Evolutionary conservation across 2,113 vertebrate species (phyloP), one percentile per base, ranked within the genome.

Genomic region (Otolemur garnettii): DNA sequence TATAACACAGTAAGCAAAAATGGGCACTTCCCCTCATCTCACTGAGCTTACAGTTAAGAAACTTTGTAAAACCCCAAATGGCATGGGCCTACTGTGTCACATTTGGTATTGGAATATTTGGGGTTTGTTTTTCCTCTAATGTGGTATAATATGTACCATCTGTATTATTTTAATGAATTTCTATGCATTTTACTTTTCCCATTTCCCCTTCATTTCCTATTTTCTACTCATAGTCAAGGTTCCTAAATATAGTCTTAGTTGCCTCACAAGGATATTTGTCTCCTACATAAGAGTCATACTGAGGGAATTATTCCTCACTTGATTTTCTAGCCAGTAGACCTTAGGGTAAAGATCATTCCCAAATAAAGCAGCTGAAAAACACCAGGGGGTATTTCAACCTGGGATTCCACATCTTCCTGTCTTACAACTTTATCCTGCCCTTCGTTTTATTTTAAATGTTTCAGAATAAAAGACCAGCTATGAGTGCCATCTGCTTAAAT

Each of bases 401-500:
- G 77, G 33, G 50, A 66, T 24, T 42, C 45, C 4, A 4, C 57
- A 55, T 53, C n/a, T 90, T 89, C 30, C 30, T 30, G 30, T 60
- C 68, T 94, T 74, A 85, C n/a, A 78, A 18, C 77, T 94, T 91
- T 68, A 87, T 85, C 57, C 68, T 26, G 33, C 14, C 66, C 30
- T 94, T 95, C 28, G 60, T 80, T 86, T 88, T 42, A 59, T 71
- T 78, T 66, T 71, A 55, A 96, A 33, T 93, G 33, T 72, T 74
- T 87, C 53, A 83, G 42, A 90, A 68, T 85, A 35, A 77, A 95
- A 95, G 55, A 88, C 35, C 60, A 74, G 79, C n/a, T 78, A 53
- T 28, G 69, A 77, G 57, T 59, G 77, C 81, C 78, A 94, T 91
- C 83, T 93, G 60, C 84, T 92, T 86, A 68, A 45, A 69, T 87